Evolutionary conservation across 1,140 invertebrate genomes (phyloP), one percentile per base, ranked within the genome.

Genomic region (Drosophila albomicans): DNA sequence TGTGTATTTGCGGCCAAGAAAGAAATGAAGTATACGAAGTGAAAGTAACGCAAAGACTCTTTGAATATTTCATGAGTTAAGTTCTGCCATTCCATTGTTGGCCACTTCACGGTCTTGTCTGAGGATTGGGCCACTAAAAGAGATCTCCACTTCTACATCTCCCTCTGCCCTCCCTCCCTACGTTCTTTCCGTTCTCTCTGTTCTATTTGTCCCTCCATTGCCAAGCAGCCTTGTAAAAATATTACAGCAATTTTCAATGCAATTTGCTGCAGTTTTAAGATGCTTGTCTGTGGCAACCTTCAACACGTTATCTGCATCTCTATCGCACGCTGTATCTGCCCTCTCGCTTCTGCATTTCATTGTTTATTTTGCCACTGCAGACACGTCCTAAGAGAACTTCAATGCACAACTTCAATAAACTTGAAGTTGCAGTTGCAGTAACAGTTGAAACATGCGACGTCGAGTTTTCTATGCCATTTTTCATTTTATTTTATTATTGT

Each of bases 191-290:
- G 3, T 25, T 25, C 3, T 4, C 20, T 25, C 0, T 0, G 0
- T 4, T 25, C 3, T 25, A 25, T 25, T 25, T 25, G 32, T 32
- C 32, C 32, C 32, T 32, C 6, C 32, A 8, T 32, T 32, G 8
- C 7, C 35, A 10, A 30, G 28, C 15, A 32, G 52, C 54, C 54
- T 25, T 57, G 54, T 43, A 41, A 67, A 56, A 68, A 68, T 68
- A 59, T 68, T 59, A 68, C 32, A 25, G 30, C 66, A 68, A 68
- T 68, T 68, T 68, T 68, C 66, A 61, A 59, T 69, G 66, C 66
- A 69, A 59, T 59, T 69, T 69, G 66, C 57, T 69, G 56, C 57
- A 69, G 66, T 69, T 51, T 69, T 49, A 61, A 69, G 35, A 41
- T 32, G 20, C 45, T 49, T 59, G 30, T 38, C 56, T 48, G 32